phyloP scores from a whole-genome alignment of 2,888 invertebrate species.

The Hirtodrosophila duncani region DNA sequence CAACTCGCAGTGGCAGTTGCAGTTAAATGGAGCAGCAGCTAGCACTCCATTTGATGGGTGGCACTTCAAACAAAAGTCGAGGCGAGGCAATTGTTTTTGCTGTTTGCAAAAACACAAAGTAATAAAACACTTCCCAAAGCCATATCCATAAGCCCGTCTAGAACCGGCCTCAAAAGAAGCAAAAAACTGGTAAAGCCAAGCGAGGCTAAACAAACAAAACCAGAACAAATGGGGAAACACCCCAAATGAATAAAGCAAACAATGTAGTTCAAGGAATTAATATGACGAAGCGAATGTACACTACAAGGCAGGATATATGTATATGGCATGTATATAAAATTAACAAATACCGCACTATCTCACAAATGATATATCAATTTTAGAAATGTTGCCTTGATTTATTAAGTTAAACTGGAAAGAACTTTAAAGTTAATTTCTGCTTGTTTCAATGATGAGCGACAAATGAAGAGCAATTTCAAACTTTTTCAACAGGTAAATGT shows the following conservation, averaged over 20 bases:
- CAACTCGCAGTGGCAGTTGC: conserved; percentile 4
- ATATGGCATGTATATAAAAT: no score
- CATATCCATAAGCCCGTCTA: conserved; percentile 9
- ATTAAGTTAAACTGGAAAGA: no score
- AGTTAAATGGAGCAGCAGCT: conserved; percentile 29
- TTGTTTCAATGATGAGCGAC: no score
- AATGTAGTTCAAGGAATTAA: conserved; percentile 12
- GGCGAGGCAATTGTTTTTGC: conserved; percentile 55
- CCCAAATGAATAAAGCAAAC: conserved; percentile 34
- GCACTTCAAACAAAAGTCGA: conserved; percentile 55
- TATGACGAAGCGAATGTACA: not conserved
- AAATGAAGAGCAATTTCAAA: no score
- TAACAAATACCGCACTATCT: no score
- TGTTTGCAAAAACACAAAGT: conserved; percentile 58
- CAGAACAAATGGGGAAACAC: conserved; percentile 23
- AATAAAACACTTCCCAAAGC: conserved; percentile 35
- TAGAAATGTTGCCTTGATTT: no score
- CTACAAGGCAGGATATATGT: no score
- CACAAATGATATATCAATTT: no score
- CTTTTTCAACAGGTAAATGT: no score
- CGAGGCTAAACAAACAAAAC: conserved; percentile 30
- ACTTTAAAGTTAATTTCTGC: no score
- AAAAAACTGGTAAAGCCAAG: conserved; percentile 22
- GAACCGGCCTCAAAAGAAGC: conserved; percentile 17
- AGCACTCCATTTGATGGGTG: conserved; percentile 42